Evolutionary conservation across 2,113 vertebrate genomes (phyloP).

Genomic region (Ceratotherium simum): DNA sequence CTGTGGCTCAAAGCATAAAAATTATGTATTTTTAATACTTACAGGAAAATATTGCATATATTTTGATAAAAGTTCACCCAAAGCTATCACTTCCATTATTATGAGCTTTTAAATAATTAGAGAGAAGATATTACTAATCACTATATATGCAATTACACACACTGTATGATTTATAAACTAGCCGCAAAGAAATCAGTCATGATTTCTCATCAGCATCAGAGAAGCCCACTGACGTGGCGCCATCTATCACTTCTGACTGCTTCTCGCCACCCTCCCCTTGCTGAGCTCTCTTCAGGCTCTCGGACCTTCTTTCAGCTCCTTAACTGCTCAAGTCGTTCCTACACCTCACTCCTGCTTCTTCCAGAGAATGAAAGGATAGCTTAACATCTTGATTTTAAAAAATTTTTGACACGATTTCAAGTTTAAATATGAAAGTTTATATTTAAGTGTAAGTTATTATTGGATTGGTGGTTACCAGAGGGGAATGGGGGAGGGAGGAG

Average conservation of each 20-base stretch:
- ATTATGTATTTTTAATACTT: background rate
- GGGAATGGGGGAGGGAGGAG: too few species aligned
- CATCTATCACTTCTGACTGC: too few species aligned
- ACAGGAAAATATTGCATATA: background rate
- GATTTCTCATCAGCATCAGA: background rate
- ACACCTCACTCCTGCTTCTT: background rate
- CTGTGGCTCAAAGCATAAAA: background rate
- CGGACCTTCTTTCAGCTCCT: background rate
- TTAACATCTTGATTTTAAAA: background rate
- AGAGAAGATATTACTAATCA: background rate
- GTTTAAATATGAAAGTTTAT: background rate
- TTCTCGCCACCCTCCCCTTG: background rate
- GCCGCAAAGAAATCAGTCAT: background rate
- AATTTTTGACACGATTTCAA: background rate
- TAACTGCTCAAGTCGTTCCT: background rate
- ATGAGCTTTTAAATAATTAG: background rate
- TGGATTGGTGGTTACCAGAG: too few species aligned
- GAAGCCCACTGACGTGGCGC: rapidly evolving
- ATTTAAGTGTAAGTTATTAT: background rate
- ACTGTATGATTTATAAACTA: background rate
- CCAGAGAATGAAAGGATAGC: background rate
- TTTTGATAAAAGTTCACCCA: background rate
- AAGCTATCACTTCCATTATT: background rate
- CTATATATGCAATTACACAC: background rate
- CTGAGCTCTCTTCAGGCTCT: too few species aligned